Conservation (phyloP, 2,113 vertebrate species). For the Orthonyx spaldingii region DNA sequence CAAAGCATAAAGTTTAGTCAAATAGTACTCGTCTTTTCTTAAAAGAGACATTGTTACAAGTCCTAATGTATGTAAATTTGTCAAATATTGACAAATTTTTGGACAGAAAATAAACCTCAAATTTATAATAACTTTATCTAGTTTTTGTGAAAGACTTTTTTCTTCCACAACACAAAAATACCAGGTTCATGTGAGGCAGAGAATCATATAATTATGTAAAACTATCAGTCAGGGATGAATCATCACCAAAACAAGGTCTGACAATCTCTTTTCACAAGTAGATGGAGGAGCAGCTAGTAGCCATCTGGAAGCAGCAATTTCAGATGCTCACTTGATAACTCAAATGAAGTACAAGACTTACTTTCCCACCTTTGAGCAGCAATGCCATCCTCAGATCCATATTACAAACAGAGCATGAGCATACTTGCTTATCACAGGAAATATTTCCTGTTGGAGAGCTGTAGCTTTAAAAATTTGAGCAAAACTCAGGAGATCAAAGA, state of each 20-base stretch:
- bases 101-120: neutral
- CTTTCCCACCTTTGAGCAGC: neutral
- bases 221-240: constrained; percentile 12
- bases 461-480: neutral
- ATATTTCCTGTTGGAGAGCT: neutral
- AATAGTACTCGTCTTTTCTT: neutral
- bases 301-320: constrained; percentile 29
- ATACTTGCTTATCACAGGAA: neutral
- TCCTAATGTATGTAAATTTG: neutral
- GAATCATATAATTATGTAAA: constrained; percentile 26
- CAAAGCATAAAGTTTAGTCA: neutral
- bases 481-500: neutral
- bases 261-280: constrained; percentile 30
- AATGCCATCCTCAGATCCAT: neutral
- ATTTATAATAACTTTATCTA: neutral
- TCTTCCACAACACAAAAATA: neutral
- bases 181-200: neutral
- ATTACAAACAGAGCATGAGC: neutral
- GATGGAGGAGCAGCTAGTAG: neutral
- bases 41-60: rapidly evolving
- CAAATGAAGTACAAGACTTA: neutral
- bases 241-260: constrained; percentile 36
- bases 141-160: neutral
- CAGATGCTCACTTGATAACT: neutral
- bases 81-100: neutral